These are phyloP conservation scores for Lethocerus indicus DNA, from an alignment of 1,140 invertebrate genomes.

Conservation along the genomic window DNA sequence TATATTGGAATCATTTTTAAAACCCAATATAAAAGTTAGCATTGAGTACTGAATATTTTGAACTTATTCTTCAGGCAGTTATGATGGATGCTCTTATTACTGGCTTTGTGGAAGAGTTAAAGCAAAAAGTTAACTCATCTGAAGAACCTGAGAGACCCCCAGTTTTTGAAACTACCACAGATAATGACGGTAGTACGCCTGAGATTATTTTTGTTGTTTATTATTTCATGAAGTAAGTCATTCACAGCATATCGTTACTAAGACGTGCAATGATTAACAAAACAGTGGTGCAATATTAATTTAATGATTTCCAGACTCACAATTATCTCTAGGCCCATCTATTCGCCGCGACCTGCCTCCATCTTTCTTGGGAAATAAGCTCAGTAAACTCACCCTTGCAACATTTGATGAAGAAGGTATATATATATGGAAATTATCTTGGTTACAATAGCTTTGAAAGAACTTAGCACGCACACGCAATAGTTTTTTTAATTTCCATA, in stretches of 20 bases:
- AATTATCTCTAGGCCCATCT: background rate
- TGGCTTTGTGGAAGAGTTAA: conserved; percentile 60
- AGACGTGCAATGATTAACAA: background rate
- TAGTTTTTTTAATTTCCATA: background rate
- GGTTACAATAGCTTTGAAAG: background rate
- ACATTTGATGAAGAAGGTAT: conserved; percentile 73
- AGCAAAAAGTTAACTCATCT: conserved; percentile 24
- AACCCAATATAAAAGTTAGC: background rate
- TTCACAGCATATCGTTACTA: background rate
- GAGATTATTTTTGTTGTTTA: background rate
- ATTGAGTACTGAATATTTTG: conserved; percentile 6
- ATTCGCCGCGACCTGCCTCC: conserved; percentile 22
- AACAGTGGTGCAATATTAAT: background rate
- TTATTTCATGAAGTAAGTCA: background rate
- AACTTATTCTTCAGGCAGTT: conserved; percentile 35
- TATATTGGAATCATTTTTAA: background rate
- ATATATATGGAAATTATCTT: background rate
- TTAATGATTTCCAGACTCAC: background rate
- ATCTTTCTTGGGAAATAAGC: conserved; percentile 58
- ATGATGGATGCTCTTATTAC: conserved; percentile 86
- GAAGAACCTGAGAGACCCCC: conserved; percentile 24
- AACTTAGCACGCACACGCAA: background rate
- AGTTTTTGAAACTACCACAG: conserved; percentile 22
- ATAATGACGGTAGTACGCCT: conserved; percentile 23
- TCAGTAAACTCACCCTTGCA: conserved; percentile 67